Evolutionary conservation across 2,888 invertebrate genomes (phyloP), one percentile per base, ranked within the genome.

Genomic region (Homarus gammarus): DNA sequence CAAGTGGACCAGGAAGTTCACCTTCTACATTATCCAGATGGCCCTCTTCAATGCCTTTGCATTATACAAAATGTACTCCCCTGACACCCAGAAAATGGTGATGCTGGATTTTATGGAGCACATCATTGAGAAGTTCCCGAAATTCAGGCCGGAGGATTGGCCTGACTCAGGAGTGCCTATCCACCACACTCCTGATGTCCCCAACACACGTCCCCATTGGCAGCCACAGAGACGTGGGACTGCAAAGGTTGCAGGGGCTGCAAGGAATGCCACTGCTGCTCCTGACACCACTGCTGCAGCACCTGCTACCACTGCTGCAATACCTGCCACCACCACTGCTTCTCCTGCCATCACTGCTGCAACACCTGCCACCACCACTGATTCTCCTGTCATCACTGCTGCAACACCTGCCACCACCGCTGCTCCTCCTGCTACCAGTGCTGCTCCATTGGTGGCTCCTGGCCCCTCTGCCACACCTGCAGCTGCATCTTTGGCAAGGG

Each of bases 1-100:
- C 27, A 75, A 75, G 40, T 75, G 75, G 75, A 75, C 75, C 75
- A 75, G 40, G 38, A 75, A 38, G 40, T 38, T 75, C 18, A 73
- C 73, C 22, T 75, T 75, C 40, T 75, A 38, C 40, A 18, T 75
- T 10, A 75, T 75, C n/a, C 38, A 75, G n/a, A n/a, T n/a, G n/a
- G n/a, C n/a, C n/a, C n/a, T n/a, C n/a, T n/a, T n/a, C n/a, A 38
- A 75, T 75, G 75, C 75, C 36, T 75, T 38, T 75, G 40, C 40
- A 36, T 40, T 75, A 27, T 38, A 75, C 75, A 75, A 75, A 40
- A n/a, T n/a, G n/a, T n/a, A n/a, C n/a, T n/a, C n/a, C n/a, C n/a
- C n/a, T n/a, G n/a, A n/a, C n/a, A n/a, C n/a, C n/a, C n/a, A n/a
- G n/a, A n/a, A n/a, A n/a, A n/a, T n/a, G n/a, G n/a, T n/a, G n/a